Evolutionary conservation across 2,888 invertebrate species (phyloP).

Genomic region (Ormyrus nitidulus): DNA sequence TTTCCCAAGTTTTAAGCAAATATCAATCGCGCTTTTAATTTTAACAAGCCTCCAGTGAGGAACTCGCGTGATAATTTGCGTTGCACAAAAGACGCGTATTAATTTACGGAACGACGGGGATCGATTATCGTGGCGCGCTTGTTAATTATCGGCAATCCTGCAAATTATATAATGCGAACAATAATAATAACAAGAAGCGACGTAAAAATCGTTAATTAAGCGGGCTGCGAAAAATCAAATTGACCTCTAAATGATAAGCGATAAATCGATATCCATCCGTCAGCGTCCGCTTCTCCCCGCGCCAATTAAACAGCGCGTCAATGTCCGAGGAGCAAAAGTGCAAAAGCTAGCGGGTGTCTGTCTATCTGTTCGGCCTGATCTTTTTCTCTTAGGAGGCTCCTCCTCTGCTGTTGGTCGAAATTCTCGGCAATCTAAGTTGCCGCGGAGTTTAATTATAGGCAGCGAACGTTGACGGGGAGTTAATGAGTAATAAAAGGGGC

Average conservation of each 20-base stretch:
- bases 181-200: too few species aligned
- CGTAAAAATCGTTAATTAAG: neutral
- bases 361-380: conserved; percentile 23
- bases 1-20: too few species aligned
- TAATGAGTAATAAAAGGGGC: conserved; percentile 36
- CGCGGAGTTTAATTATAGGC: conserved; percentile 68
- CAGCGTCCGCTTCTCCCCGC: neutral
- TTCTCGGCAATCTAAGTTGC: conserved; percentile 69
- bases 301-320: conserved; percentile 34
- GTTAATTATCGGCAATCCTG: too few species aligned
- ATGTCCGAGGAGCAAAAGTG: conserved; percentile 3
- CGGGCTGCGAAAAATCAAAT: neutral
- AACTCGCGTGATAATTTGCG: neutral
- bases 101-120: neutral
- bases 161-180: too few species aligned
- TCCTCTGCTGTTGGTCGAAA: conserved; percentile 48
- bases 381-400: neutral
- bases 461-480: conserved; percentile 41
- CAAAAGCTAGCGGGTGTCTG: neutral
- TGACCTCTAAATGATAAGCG: too few species aligned
- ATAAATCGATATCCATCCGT: neutral
- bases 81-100: neutral
- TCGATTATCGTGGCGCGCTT: neutral
- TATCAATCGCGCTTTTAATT: too few species aligned
- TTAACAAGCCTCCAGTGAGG: neutral